Conservation (phyloP, 2,113 vertebrate species). For the Rhinichthys klamathensis region DNA sequence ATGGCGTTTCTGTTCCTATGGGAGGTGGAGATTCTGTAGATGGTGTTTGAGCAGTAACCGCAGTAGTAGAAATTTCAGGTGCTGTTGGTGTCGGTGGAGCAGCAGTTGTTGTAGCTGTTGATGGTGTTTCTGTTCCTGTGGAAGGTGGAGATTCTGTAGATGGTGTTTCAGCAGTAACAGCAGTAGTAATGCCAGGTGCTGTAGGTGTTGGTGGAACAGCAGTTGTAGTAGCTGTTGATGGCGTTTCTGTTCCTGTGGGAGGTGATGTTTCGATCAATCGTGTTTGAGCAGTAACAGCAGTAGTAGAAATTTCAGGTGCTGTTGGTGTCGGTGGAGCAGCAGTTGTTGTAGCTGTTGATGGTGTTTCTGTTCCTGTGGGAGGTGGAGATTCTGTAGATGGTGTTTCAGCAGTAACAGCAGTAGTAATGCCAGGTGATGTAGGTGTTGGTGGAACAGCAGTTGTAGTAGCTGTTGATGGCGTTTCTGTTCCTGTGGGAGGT, state of each 20-base stretch:
- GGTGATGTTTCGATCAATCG: neutral
- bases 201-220: neutral
- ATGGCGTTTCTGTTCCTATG: neutral
- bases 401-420: neutral
- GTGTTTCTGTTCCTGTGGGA: neutral
- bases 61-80: neutral
- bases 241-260: neutral
- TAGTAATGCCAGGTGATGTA: neutral
- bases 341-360: neutral
- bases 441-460: neutral
- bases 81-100: too few relatives aligned
- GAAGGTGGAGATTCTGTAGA: neutral
- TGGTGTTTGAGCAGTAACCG: neutral
- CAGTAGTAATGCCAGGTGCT: neutral
- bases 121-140: neutral
- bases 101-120: neutral
- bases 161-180: neutral
- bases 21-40: neutral
- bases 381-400: neutral
- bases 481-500: neutral
- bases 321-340: neutral
- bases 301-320: neutral
- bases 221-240: neutral
- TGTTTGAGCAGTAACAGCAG: neutral
- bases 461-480: neutral